These are phyloP conservation scores for Chiridota heheva DNA, from an alignment of 35 echinoderm and acorn worm genomes.

Conservation along the genomic window DNA sequence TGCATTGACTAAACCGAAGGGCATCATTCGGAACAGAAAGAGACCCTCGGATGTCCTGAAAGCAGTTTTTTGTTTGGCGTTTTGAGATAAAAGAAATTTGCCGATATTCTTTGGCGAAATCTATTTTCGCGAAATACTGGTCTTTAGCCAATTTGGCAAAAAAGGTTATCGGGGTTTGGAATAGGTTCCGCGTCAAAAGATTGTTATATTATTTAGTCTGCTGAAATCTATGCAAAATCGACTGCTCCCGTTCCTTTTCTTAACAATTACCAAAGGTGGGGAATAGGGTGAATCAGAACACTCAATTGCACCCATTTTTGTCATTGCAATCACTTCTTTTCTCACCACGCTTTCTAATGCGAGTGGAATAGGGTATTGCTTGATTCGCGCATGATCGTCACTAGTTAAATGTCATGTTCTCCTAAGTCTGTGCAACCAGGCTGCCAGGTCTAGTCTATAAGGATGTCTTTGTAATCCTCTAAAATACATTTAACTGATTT, in stretches of 20 bases:
- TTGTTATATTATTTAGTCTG: too few species aligned
- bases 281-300: too few species aligned
- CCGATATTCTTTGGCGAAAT: neutral
- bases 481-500: neutral
- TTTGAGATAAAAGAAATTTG: neutral
- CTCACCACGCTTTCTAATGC: neutral
- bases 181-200: neutral
- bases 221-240: neutral
- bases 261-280: neutral
- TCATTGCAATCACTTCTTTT: neutral
- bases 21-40: neutral
- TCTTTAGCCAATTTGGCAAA: neutral
- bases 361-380: neutral
- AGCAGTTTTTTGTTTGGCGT: neutral
- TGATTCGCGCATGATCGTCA: neutral
- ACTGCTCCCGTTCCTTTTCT: neutral
- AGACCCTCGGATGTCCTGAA: neutral
- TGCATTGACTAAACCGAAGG: neutral
- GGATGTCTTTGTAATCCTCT: neutral
- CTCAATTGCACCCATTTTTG: neutral
- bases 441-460: neutral
- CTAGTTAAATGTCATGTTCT: neutral
- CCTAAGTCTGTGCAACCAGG: neutral
- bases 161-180: neutral
- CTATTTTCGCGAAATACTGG: neutral